A percentile compares a stretch with the other conserved stretches of the same genome.
These are phyloP conservation scores for Darevskia nairensis DNA, from an alignment of 2,797 vertebrate species.

Conservation along the genomic window DNA sequence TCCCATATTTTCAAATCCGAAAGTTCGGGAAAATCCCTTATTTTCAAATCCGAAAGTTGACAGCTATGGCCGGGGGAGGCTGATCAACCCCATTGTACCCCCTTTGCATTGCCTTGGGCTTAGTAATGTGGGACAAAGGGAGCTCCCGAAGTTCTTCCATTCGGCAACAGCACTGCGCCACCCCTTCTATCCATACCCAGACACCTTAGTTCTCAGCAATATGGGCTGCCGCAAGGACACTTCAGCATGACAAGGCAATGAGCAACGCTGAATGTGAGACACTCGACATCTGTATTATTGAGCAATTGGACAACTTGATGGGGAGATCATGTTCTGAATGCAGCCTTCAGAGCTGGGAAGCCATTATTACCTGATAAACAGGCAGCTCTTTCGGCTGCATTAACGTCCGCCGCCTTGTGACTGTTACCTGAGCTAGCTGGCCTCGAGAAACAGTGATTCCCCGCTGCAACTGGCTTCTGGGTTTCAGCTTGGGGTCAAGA, in stretches of 20 bases:
- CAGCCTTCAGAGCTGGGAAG: background rate
- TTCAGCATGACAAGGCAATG: background rate
- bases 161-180: background rate
- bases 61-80: too few species aligned
- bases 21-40: too few species aligned
- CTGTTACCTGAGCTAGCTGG: background rate
- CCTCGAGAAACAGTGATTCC: background rate
- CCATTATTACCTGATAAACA: background rate
- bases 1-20: too few species aligned
- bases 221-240: background rate
- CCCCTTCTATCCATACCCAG: too few species aligned
- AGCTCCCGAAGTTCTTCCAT: background rate
- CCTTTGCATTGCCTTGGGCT: too few species aligned
- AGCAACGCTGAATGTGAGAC: background rate
- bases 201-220: background rate
- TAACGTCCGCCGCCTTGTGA: rapidly evolving
- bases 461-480: rapidly evolving
- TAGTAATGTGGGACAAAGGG: background rate
- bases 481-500: rapidly evolving
- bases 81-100: too few species aligned
- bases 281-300: background rate
- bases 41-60: too few species aligned
- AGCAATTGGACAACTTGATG: background rate
- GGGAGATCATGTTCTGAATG: background rate
- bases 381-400: background rate